Conservation (phyloP, 2,113 vertebrate species). For the Lamprotornis superbus region DNA sequence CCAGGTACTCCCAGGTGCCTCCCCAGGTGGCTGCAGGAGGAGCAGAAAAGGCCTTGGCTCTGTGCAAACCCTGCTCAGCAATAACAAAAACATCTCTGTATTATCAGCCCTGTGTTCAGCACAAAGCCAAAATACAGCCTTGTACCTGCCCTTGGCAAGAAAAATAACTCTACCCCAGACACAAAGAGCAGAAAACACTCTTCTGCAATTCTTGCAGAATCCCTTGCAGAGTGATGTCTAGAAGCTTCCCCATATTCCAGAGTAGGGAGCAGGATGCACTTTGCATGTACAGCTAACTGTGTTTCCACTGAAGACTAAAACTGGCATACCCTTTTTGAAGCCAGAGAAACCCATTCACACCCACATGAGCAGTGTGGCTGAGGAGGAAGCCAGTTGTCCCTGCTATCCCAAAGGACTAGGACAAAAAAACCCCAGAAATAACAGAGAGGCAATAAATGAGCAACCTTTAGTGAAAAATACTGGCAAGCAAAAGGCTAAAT, state of each 20-base stretch:
- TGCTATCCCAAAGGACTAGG: neutral
- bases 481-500: neutral
- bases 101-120: neutral
- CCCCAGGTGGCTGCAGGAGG: neutral
- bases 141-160: neutral
- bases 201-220: neutral
- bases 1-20: rapidly evolving
- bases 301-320: neutral
- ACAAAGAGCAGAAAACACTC: neutral
- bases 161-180: neutral
- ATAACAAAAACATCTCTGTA: neutral
- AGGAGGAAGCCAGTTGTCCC: neutral
- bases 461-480: neutral
- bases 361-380: neutral
- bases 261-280: neutral
- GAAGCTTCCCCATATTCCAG: neutral
- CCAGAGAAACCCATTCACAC: neutral
- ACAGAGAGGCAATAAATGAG: neutral
- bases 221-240: no score
- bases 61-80: neutral
- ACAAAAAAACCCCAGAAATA: neutral
- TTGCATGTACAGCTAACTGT: neutral
- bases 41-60: neutral
- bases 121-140: neutral
- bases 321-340: neutral